A percentile compares a stretch with the other conserved stretches of the same genome.
phyloP scores from a whole-genome alignment of 2,888 invertebrate genomes.

The Diachrysia chrysitis region DNA sequence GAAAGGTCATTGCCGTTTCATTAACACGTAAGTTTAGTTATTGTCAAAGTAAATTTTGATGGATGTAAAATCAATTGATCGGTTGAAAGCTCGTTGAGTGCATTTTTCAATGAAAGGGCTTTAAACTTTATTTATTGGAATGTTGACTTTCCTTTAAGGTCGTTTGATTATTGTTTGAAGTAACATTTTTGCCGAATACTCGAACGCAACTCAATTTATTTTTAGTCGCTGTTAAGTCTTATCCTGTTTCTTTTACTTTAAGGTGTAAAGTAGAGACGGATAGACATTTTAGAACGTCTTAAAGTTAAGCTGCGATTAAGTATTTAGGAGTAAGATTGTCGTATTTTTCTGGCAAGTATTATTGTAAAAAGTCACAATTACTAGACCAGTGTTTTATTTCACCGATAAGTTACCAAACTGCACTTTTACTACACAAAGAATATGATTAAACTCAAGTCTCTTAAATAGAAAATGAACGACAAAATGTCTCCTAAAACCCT shows the following conservation, averaged over 20 bases:
- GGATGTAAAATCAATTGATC: slow-evolving; percentile 3
- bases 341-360: too few relatives aligned
- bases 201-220: too few relatives aligned
- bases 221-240: too few relatives aligned
- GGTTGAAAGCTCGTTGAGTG: neutral
- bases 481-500: slow-evolving; percentile 44
- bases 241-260: too few relatives aligned
- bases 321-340: too few relatives aligned
- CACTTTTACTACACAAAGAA: slow-evolving; percentile 10
- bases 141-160: slow-evolving; percentile 1
- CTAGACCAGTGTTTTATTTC: too few relatives aligned
- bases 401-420: neutral
- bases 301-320: too few relatives aligned
- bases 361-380: too few relatives aligned
- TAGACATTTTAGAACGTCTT: too few relatives aligned
- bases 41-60: slow-evolving; percentile 7
- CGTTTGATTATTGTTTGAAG: neutral
- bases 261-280: too few relatives aligned
- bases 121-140: slow-evolving; percentile 1
- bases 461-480: slow-evolving; percentile 51
- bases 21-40: neutral
- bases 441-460: slow-evolving; percentile 43
- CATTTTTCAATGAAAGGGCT: slow-evolving; percentile 5
- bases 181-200: too few relatives aligned
- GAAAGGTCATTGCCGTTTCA: neutral